These are phyloP conservation scores for Archips xylosteana DNA, from an alignment of 2,888 invertebrate species.

Conservation along the genomic window DNA sequence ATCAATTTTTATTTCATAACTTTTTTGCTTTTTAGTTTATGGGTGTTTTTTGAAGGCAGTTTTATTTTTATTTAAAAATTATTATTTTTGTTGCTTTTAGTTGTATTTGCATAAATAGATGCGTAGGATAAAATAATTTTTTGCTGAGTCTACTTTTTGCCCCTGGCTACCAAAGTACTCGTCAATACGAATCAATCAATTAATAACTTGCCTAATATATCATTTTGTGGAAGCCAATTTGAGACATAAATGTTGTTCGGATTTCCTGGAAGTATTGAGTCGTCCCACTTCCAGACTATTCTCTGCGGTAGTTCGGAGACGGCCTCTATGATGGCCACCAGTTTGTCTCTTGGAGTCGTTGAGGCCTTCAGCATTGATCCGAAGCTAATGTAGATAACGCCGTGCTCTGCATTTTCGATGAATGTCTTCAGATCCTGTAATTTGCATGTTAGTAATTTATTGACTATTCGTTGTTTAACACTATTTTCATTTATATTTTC, in stretches of 20 bases:
- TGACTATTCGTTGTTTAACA: neutral
- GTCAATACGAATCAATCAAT: no score
- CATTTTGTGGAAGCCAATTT: conserved; percentile 88
- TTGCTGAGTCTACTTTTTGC: no score
- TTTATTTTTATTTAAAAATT: no score
- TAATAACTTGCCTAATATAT: conserved; percentile 82
- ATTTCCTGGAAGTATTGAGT: conserved; percentile 80
- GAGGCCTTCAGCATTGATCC: conserved; percentile 88
- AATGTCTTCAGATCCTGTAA: conserved; percentile 16
- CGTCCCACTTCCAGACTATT: conserved; percentile 90
- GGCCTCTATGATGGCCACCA: conserved; percentile 81
- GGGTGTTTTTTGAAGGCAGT: no score
- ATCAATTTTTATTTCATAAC: no score
- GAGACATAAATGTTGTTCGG: conserved; percentile 84
- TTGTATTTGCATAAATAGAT: no score
- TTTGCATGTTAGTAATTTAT: neutral
- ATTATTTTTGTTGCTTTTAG: no score
- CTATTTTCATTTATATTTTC: no score
- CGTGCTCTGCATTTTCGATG: conserved; percentile 66
- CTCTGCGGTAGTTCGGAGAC: conserved; percentile 84
- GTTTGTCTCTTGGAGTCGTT: conserved; percentile 81
- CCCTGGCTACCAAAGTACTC: no score
- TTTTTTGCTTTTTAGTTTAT: no score
- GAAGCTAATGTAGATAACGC: conserved; percentile 88
- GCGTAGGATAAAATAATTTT: no score